Base-by-base conservation (phyloP, 2,113 vertebrate genomes). In the Rostratula benghalensis region DNA sequence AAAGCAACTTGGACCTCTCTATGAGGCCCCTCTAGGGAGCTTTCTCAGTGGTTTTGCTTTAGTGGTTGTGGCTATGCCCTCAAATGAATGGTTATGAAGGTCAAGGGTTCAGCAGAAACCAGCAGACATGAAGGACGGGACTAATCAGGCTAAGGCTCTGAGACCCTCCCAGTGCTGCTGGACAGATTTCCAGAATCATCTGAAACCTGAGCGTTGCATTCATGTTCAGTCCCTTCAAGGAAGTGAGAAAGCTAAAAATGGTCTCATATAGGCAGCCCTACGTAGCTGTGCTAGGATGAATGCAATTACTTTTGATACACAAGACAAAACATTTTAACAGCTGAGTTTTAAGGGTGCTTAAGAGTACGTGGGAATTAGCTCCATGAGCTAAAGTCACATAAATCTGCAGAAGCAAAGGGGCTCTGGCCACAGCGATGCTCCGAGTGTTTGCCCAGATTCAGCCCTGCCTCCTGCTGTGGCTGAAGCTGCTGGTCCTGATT, bases 21-120 rank as follows among this genome's bases (percentile, higher is more conserved):
- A 6, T 63, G 53, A 82, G 77, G 64, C 8, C 25, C 11, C 8
- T 84, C 84, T 54, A 27, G 57, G 78, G 28, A 69, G 11, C 15
- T 76, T 87, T 50, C 45, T 64, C 31, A 5, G 86, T 65, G 63
- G 77, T 92, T 94, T 95, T 68, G 19, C 65, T 94, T 68, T 81
- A 82, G 95, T 57, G 90, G 89, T 93, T 94, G 87, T 75, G 94
- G 80, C 53, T 96, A 2, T 80, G 84, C 78, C 93, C 87, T 96
- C 94, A 95, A 93, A 95, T 94, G 85, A 94, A 64, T 60, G 77
- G 61, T 93, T 96, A 81, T 53, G 91, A 89, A 92, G 74, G 87
- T 85, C 77, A 76, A 67, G n/a, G 73, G 65, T 64, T 93, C 92
- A 78, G 65, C 51, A 93, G 87, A 92, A 93, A 82, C 65, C 74